A percentile compares a stretch with the other conserved stretches of the same genome.
Conservation (phyloP, 2,797 vertebrate species). For the Rhynchotus rufescens region DNA sequence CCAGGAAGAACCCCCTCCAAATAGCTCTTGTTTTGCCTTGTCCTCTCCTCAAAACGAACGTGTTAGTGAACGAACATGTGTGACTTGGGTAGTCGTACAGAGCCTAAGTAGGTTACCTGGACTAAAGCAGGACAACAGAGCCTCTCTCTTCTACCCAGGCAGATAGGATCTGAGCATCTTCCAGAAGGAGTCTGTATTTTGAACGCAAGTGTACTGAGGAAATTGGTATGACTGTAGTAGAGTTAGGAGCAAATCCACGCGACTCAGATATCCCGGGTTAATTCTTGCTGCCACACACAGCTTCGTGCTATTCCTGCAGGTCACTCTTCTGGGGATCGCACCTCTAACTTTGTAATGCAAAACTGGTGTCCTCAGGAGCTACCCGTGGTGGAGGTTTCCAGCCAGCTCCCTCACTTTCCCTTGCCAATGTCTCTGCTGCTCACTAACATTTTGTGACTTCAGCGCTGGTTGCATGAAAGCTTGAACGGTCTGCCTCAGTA, state of each 20-base stretch:
- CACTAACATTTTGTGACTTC: background rate
- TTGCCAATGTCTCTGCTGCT: background rate
- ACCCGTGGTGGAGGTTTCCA: background rate
- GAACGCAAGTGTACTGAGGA: rapidly evolving
- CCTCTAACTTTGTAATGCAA: background rate
- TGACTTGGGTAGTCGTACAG: rapidly evolving
- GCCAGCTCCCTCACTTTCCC: rapidly evolving
- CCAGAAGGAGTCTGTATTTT: rapidly evolving
- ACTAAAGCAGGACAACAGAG: background rate
- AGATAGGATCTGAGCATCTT: rapidly evolving
- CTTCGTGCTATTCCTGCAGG: rapidly evolving
- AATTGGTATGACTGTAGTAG: rapidly evolving
- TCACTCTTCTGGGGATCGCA: background rate
- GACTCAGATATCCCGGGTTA: background rate
- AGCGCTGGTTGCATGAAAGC: background rate
- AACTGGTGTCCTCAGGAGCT: too few relatives aligned
- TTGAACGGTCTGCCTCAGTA: rapidly evolving
- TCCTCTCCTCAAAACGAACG: background rate
- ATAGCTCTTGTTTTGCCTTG: constrained; percentile 48
- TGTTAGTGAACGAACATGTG: background rate
- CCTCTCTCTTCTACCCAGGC: background rate
- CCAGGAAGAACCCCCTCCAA: constrained; percentile 38
- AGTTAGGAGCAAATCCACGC: rapidly evolving
- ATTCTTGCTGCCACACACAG: background rate
- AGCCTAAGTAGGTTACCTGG: rapidly evolving